phyloP scores from a whole-genome alignment of 2,888 invertebrate genomes.

The Cantharis nigra region DNA sequence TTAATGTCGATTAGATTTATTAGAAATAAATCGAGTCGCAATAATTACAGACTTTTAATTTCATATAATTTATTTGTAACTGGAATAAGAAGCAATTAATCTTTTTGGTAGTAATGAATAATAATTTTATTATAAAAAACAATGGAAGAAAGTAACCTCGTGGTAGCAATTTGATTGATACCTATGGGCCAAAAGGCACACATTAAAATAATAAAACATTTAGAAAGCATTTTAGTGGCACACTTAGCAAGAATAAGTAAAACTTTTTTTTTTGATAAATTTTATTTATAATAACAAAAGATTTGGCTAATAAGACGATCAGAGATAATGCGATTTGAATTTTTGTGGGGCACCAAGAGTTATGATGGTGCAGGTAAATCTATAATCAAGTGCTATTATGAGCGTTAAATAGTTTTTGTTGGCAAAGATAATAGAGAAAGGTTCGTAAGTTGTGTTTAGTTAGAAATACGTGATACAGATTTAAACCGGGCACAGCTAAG shows the following conservation, averaged over 20 bases:
- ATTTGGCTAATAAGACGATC: conserved; percentile 6
- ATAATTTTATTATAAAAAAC: neutral
- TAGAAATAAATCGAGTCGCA: too few relatives aligned
- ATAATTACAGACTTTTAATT: neutral
- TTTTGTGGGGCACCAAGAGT: conserved; percentile 32
- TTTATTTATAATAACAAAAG: conserved; percentile 1
- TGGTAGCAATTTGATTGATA: neutral
- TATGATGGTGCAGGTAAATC: conserved; percentile 15
- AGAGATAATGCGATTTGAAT: conserved; percentile 31
- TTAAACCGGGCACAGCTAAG: conserved; percentile 38
- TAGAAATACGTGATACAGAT: conserved; percentile 47
- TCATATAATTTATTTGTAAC: neutral
- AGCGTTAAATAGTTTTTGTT: conserved; percentile 38
- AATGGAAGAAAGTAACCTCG: neutral
- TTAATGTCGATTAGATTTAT: too few relatives aligned
- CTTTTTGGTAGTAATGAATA: neutral
- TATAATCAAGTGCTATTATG: conserved; percentile 35
- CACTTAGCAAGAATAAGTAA: conserved; percentile 12
- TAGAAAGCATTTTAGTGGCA: conserved; percentile 23
- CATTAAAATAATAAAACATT: conserved; percentile 2
- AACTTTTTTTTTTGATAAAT: conserved; percentile 13
- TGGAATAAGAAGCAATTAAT: neutral
- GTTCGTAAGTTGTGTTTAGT: conserved; percentile 43
- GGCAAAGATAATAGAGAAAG: conserved; percentile 44
- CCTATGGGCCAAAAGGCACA: neutral